A percentile compares a stretch with the other conserved stretches of the same genome.
These are phyloP conservation scores for Pantherophis alleghaniensis DNA, from an alignment of 2,797 vertebrate species.

Conservation along the genomic window DNA sequence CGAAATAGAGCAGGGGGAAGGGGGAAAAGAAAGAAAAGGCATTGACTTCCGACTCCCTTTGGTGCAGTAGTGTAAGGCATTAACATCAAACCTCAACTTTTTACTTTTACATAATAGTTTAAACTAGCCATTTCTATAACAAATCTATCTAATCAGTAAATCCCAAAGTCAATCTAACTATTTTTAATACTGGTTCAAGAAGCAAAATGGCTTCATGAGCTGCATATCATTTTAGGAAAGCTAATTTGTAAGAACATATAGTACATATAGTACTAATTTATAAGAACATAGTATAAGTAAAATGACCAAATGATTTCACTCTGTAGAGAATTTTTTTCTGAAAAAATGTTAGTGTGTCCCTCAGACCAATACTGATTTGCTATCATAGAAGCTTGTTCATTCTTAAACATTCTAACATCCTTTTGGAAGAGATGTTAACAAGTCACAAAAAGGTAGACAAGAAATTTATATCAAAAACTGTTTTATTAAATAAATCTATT, in stretches of 20 bases:
- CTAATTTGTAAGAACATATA: background rate
- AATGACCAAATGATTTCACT: background rate
- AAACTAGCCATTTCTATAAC: no score
- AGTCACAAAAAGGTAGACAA: background rate
- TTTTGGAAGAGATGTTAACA: background rate
- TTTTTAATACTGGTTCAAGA: background rate
- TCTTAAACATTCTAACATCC: background rate
- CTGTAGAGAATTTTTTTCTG: background rate
- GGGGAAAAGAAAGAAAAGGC: no score
- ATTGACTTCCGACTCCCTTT: no score
- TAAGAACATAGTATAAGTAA: background rate
- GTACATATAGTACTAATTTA: background rate
- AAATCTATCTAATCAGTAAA: no score
- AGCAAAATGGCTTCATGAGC: background rate
- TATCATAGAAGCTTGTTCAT: background rate
- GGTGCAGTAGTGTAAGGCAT: no score
- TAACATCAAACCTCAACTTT: no score
- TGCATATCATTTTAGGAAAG: background rate
- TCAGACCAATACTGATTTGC: background rate
- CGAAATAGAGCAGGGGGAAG: no score
- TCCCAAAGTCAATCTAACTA: background rate
- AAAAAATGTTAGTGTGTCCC: background rate
- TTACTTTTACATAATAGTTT: no score
- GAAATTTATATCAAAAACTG: background rate
- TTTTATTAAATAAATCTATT: slow-evolving; percentile 5